Percentiles rank a stretch among this genome's conserved stretches.
phyloP scores from a whole-genome alignment of 2,113 vertebrate genomes.

The Mesocricetus auratus region DNA sequence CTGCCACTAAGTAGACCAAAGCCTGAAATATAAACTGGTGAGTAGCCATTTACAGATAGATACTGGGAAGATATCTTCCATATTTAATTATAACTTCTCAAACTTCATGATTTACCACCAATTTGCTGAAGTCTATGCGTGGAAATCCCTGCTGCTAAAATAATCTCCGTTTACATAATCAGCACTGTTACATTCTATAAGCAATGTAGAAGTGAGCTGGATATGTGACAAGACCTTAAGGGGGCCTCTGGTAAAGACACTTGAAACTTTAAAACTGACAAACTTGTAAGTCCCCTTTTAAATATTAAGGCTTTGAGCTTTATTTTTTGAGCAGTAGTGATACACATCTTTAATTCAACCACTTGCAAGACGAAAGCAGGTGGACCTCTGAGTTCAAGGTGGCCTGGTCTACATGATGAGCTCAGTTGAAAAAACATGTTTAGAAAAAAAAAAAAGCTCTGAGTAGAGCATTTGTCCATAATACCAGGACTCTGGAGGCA shows the following conservation, averaged over 20 bases:
- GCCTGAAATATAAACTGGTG: neutral
- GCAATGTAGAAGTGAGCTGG: neutral
- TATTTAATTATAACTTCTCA: slow-evolving; percentile 51
- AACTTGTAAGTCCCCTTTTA: neutral
- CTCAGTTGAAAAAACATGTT: neutral
- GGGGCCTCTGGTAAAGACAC: neutral
- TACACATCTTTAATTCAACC: neutral
- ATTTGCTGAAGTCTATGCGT: neutral
- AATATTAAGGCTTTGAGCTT: slow-evolving; percentile 9
- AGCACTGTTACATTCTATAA: neutral
- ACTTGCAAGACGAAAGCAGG: neutral
- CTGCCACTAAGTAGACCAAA: slow-evolving; percentile 13
- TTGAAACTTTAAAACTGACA: slow-evolving; percentile 19
- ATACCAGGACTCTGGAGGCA: neutral
- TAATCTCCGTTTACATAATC: neutral
- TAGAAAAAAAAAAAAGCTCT: neutral
- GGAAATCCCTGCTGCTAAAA: neutral
- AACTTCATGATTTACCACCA: slow-evolving; percentile 35
- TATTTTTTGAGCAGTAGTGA: neutral
- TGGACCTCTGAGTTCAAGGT: neutral
- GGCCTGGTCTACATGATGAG: neutral
- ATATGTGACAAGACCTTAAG: neutral
- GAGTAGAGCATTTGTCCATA: neutral
- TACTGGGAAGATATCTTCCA: neutral
- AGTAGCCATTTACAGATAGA: neutral